A percentile compares a stretch with the other conserved stretches of the same genome.
These are phyloP conservation scores for Gobius niger DNA, from an alignment of 2,113 vertebrate genomes.

Conservation along the genomic window DNA sequence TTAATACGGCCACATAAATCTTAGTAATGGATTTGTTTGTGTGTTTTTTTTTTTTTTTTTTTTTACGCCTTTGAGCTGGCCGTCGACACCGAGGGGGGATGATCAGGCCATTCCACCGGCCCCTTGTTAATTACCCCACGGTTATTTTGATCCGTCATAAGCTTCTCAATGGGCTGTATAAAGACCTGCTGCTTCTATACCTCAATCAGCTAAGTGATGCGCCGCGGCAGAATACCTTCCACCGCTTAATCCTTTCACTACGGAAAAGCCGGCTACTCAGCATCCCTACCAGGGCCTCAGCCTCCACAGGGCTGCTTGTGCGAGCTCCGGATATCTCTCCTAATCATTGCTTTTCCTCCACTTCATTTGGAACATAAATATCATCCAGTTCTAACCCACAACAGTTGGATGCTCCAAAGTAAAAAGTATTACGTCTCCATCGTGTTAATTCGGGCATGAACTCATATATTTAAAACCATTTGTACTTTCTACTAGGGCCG, in stretches of 20 bases:
- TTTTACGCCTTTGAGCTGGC: constrained; percentile 46
- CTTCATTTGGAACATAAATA: no score
- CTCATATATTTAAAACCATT: no score
- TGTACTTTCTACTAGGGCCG: no score
- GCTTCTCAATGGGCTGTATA: constrained; percentile 54
- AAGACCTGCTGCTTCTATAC: constrained; percentile 32
- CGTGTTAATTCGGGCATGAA: no score
- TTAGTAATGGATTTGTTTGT: constrained; percentile 69
- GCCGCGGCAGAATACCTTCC: constrained; percentile 47
- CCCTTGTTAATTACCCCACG: constrained; percentile 59
- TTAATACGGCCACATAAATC: constrained; percentile 65
- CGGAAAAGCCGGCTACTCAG: constrained; percentile 13
- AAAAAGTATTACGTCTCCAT: no score
- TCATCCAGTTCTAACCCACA: no score
- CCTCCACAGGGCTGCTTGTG: neutral
- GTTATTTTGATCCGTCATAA: constrained; percentile 69
- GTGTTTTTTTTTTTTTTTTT: constrained; percentile 50
- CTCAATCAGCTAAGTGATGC: constrained; percentile 68
- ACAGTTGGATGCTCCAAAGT: no score
- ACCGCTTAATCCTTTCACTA: constrained; percentile 50
- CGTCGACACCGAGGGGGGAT: constrained; percentile 32
- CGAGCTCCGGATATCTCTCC: neutral
- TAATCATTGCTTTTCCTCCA: no score
- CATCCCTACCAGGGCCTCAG: constrained; percentile 13
- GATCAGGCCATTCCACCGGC: constrained; percentile 48